phyloP scores from a whole-genome alignment of 2,113 vertebrate genomes.

The Phylloscopus trochilus region DNA sequence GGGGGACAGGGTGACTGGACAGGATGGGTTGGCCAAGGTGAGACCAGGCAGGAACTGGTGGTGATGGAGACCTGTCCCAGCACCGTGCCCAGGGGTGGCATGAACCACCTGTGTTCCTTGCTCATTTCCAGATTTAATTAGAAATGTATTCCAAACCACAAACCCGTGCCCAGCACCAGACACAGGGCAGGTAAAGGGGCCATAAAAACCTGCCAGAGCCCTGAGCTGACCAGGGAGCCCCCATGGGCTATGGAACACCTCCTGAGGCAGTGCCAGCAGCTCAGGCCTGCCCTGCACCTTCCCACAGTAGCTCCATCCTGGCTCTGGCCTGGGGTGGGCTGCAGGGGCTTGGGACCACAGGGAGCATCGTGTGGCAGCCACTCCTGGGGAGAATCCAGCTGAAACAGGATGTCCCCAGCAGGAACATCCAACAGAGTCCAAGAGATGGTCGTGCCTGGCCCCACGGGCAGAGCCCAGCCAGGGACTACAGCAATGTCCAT shows the following conservation, averaged over 20 bases:
- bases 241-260: fast-evolving
- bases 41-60: not conserved
- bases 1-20: not conserved
- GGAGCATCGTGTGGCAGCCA: not conserved
- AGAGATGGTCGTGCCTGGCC: not conserved
- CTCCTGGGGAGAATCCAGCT: not conserved
- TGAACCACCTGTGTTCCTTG: fast-evolving
- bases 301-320: not conserved
- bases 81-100: not conserved
- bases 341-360: fast-evolving
- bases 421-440: not conserved
- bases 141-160: conserved; percentile 6
- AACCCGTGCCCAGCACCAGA: fast-evolving
- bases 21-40: not conserved
- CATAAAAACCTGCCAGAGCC: not conserved
- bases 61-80: not conserved
- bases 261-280: fast-evolving
- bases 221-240: not conserved
- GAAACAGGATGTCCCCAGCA: not conserved
- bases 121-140: conserved; percentile 62
- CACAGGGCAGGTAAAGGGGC: not conserved
- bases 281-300: not conserved
- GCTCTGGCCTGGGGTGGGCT: not conserved
- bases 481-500: not conserved
- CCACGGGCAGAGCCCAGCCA: fast-evolving